Base-by-base conservation (phyloP, 2,797 vertebrate genomes). In the Bradypodion ventrale region DNA sequence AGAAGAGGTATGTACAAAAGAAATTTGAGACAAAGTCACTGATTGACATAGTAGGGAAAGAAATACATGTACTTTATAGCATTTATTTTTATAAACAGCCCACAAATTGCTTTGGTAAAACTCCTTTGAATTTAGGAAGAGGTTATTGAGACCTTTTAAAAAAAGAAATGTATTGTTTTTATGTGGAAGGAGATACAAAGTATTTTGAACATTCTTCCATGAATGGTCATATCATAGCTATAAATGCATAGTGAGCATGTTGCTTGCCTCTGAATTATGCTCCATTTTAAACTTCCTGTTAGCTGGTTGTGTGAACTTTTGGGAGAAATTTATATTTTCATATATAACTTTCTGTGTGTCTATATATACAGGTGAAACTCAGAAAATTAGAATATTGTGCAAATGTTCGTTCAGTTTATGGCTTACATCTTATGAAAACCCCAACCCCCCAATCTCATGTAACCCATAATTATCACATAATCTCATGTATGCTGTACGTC, bases 1-100 rank as follows among this genome's bases (percentile, higher is more conserved):
- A 92, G 98, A 99, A 87, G 98, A 99, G 95, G 99, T 99, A 82
- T 83, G 96, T 94, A 84, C 69, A 84, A 59, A 90, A 77, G 0
- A 35, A 85, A 32, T 2, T 13, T 21, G n/a, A 27, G 56, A 49
- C 42, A n/a, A 19, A 87, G 3, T 75, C 1, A 73, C 72, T 76
- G 40, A 72, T 78, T 79, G 88, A 16, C 0, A 70, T 0, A 27
- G 72, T 42, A 56, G 8, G 56, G 29, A 32, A 12, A 49, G 7
- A 10, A 40, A 0, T 78, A 65, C 46, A 40, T 0, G 25, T 73
- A 1, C 56, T 42, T 73, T 35, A 23, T 32, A 82, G 3, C 19
- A 44, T 9, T 62, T 49, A 16, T n/a, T 62, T 37, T 35, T 7
- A 12, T n/a, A 62, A 52, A 63, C 37, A 40, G 13, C 7, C 27